Percentiles rank a stretch among this genome's conserved stretches.
Conservation (phyloP, 2,797 vertebrate species). For the Rhynchonycteris naso region DNA sequence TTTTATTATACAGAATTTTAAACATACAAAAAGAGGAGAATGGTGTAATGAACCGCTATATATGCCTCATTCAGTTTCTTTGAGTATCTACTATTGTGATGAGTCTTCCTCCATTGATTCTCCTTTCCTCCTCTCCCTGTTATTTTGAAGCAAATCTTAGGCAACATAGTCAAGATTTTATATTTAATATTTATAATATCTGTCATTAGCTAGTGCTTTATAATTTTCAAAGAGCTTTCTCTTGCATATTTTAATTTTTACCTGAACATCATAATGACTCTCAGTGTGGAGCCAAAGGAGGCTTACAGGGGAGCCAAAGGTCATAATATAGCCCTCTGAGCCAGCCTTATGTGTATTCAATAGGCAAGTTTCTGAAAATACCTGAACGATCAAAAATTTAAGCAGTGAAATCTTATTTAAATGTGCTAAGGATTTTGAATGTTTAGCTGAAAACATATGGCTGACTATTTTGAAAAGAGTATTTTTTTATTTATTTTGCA, state of each 20-base stretch:
- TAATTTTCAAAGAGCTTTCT: background rate
- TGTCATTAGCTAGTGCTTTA: background rate
- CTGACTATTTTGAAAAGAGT: conserved; percentile 19
- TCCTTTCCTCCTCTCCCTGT: background rate
- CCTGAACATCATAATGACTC: background rate
- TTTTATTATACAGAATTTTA: conserved; percentile 29
- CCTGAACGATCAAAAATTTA: background rate
- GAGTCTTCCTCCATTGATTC: background rate
- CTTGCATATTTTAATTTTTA: background rate
- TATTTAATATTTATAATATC: background rate
- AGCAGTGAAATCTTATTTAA: background rate
- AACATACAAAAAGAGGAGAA: background rate
- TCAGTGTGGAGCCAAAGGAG: background rate
- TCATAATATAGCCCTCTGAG: background rate
- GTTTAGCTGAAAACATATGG: background rate
- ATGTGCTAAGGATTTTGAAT: background rate
- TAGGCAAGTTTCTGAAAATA: background rate
- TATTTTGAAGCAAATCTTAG: background rate
- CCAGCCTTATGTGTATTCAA: background rate
- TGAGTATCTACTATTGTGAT: background rate
- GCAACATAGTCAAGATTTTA: background rate
- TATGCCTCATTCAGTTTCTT: background rate
- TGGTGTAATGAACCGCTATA: background rate
- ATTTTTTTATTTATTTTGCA: background rate
- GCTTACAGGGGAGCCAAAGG: too few species aligned